Evolutionary conservation across 92 coral and sea anemone genomes (phyloP).

Genomic region (Heteractis magnifica): DNA sequence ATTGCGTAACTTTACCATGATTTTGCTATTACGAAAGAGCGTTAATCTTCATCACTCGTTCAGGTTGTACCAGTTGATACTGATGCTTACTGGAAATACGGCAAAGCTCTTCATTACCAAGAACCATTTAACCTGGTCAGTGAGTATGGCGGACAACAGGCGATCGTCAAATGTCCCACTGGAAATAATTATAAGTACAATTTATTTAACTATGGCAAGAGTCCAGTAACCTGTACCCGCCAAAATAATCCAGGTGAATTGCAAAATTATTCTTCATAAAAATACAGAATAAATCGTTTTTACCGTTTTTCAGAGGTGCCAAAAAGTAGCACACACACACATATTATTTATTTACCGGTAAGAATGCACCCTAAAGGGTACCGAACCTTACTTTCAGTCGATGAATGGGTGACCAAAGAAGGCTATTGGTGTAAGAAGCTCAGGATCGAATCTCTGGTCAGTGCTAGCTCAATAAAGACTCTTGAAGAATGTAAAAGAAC

Average conservation of each 20-base stretch:
- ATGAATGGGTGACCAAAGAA: neutral
- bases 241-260: neutral
- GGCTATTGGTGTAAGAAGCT: neutral
- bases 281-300: no score
- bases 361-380: no score
- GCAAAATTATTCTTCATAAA: no score
- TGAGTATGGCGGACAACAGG: constrained; percentile 8
- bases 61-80: constrained; percentile 5
- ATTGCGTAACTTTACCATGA: neutral
- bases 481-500: neutral
- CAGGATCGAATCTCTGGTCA: neutral
- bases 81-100: neutral
- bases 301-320: no score
- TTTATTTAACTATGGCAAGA: neutral
- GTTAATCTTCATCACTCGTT: no score
- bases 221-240: neutral
- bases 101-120: constrained; percentile 9
- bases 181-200: neutral
- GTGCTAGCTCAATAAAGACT: neutral
- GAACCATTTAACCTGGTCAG: constrained; percentile 3
- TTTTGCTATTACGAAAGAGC: no score
- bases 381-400: neutral
- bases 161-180: neutral
- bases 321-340: no score
- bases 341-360: no score